phyloP scores from a whole-genome alignment of 2,797 vertebrate species.

The Bradypodion ventrale region DNA sequence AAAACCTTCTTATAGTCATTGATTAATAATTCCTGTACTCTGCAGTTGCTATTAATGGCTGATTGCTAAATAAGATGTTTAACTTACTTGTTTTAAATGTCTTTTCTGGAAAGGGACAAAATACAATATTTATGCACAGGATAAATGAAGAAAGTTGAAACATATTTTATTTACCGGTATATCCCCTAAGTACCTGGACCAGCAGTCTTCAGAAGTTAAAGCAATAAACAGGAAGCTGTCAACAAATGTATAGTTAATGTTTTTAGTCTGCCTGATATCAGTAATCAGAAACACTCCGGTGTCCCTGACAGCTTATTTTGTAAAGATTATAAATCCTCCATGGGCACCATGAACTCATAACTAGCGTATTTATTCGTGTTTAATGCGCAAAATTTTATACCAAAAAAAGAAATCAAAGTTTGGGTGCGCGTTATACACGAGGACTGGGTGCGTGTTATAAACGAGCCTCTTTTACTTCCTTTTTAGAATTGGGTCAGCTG shows the following conservation, averaged over 20 bases:
- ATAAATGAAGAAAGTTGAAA: slow-evolving; percentile 23
- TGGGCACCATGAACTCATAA: not conserved
- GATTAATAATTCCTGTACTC: not conserved
- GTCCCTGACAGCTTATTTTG: slow-evolving; percentile 14
- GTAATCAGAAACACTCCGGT: slow-evolving; percentile 16
- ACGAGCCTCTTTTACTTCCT: too few species aligned
- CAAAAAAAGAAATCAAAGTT: too few species aligned
- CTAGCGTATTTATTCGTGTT: too few species aligned
- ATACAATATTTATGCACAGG: slow-evolving; percentile 1
- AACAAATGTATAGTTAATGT: slow-evolving; percentile 15
- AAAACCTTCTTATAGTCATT: not conserved
- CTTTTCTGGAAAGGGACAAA: not conserved
- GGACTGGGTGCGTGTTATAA: too few species aligned
- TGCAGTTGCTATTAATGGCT: not conserved
- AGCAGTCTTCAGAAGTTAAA: slow-evolving; percentile 25
- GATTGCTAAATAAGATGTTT: not conserved
- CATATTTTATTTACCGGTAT: slow-evolving; percentile 39
- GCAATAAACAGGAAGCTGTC: slow-evolving; percentile 37
- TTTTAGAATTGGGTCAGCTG: too few species aligned
- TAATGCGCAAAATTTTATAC: too few species aligned
- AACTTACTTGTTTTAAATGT: slow-evolving; percentile 34
- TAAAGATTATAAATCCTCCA: slow-evolving; percentile 25
- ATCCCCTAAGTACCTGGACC: not conserved
- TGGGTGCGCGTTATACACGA: too few species aligned
- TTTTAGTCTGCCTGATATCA: slow-evolving; percentile 13